Evolutionary conservation across 1,140 invertebrate genomes (phyloP), one percentile per base, ranked within the genome.

Genomic region (Calliopsis andreniformis): DNA sequence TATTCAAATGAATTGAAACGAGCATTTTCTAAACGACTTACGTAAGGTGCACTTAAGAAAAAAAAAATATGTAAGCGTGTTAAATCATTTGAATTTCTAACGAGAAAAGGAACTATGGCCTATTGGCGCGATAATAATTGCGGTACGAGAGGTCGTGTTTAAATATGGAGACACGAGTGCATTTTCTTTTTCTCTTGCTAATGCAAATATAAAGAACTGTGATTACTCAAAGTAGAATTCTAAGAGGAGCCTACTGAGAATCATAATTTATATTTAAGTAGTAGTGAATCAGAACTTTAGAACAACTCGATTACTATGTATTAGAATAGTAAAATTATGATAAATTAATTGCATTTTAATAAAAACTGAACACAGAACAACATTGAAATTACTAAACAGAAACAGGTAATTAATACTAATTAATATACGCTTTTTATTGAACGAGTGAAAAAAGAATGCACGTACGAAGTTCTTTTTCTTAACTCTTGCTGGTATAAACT

Each of bases 371-470:
- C n/a, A n/a, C n/a, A n/a, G n/a, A n/a, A n/a, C n/a, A n/a, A n/a
- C n/a, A n/a, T n/a, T n/a, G n/a, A n/a, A n/a, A n/a, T n/a, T n/a
- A n/a, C n/a, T n/a, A n/a, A n/a, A n/a, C n/a, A n/a, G n/a, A n/a
- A n/a, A n/a, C n/a, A n/a, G n/a, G n/a, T n/a, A n/a, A n/a, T n/a
- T n/a, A n/a, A n/a, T n/a, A n/a, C n/a, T n/a, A n/a, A n/a, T n/a
- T n/a, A n/a, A n/a, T n/a, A n/a, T 51, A 43, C 28, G 45, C 25
- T 35, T 45, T 76, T 55, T 66, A 76, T 76, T 56, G 56, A 16
- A 76, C n/a, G n/a, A 70, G 10, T 76, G 64, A 59, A 43, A 43
- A 70, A 61, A 76, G 30, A n/a, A 75, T 66, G 63, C 53, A 39
- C 56, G 42, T 10, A 39, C 10, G n/a, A 35, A 20, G 18, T 42